Percentiles rank a stretch among this genome's conserved stretches.
phyloP scores from a whole-genome alignment of 2,113 vertebrate genomes.

The Ancistrus triradiatus region DNA sequence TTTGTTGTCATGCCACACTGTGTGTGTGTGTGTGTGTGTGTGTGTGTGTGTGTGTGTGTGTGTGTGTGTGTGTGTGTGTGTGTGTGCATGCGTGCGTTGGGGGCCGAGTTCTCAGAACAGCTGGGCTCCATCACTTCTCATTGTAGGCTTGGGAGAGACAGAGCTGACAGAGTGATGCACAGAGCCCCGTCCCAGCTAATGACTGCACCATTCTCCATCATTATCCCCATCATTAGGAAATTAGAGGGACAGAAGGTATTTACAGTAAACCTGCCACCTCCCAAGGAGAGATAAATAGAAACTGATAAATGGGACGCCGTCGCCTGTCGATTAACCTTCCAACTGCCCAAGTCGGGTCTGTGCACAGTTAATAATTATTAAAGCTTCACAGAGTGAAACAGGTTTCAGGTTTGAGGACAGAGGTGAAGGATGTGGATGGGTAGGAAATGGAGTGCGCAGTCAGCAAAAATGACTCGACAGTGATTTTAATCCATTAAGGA shows the following conservation, averaged over 20 bases:
- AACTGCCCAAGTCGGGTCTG: conserved; percentile 88
- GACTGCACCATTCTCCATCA: conserved; percentile 98
- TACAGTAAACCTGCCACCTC: conserved; percentile 99
- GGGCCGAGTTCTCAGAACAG: conserved; percentile 69
- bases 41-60: too few species aligned
- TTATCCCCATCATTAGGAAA: conserved; percentile 99
- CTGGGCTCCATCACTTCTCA: conserved; percentile 97
- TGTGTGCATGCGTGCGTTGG: conserved; percentile 3
- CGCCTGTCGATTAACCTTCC: conserved; percentile 97
- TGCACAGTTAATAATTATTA: conserved; percentile 89
- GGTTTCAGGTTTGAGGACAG: conserved; percentile 45
- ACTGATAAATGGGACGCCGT: conserved; percentile 98
- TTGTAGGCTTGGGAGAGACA: conserved; percentile 85
- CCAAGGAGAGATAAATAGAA: conserved; percentile 99
- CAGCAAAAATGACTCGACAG: too few species aligned
- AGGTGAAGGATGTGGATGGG: neutral
- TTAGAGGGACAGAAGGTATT: conserved; percentile 99
- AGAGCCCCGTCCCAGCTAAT: conserved; percentile 97
- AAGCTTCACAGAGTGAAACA: conserved; percentile 86
- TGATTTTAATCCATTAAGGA: too few species aligned
- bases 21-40: neutral
- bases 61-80: too few species aligned
- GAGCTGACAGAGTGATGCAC: conserved; percentile 97
- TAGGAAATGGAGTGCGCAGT: neutral
- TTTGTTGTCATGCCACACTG: too few species aligned